phyloP scores from a whole-genome alignment of 2,797 vertebrate genomes.

The Taenioides sp. region DNA sequence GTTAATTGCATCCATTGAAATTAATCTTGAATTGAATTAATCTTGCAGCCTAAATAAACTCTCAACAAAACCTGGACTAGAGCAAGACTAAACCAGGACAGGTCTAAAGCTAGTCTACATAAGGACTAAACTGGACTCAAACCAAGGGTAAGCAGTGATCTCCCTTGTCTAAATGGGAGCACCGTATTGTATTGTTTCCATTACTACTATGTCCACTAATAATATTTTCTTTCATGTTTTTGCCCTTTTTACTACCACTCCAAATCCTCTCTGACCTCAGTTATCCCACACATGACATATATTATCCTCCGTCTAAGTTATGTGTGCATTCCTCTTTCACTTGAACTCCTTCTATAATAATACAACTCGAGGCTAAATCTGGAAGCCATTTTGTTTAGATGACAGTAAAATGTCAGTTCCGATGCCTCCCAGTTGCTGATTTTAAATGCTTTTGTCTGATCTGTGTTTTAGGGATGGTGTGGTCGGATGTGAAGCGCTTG shows the following conservation, averaged over 20 bases:
- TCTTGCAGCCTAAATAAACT: too few species aligned
- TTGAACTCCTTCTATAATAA: slow-evolving; percentile 26
- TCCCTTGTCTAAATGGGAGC: background rate
- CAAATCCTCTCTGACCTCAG: slow-evolving; percentile 11
- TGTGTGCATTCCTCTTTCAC: slow-evolving; percentile 30
- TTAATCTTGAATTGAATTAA: too few species aligned
- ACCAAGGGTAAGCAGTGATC: background rate
- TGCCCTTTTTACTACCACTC: background rate
- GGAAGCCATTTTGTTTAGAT: slow-evolving; percentile 35
- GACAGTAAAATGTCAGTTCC: slow-evolving; percentile 26
- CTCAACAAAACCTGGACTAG: too few species aligned
- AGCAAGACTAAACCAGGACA: too few species aligned
- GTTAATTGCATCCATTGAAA: too few species aligned
- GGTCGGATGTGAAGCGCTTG: slow-evolving; percentile 97
- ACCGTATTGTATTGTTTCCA: background rate
- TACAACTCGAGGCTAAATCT: slow-evolving; percentile 43
- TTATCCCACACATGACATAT: slow-evolving; percentile 42
- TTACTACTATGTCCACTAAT: background rate
- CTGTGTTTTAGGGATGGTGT: slow-evolving; percentile 90
- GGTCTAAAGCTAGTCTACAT: too few species aligned
- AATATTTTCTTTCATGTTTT: background rate
- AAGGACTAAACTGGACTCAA: background rate
- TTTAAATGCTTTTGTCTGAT: slow-evolving; percentile 30
- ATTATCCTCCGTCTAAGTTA: slow-evolving; percentile 21
- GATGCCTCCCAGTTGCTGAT: slow-evolving; percentile 11